Evolutionary conservation across 2,113 vertebrate genomes (phyloP).

Genomic region (Chinchilla lanigera): DNA sequence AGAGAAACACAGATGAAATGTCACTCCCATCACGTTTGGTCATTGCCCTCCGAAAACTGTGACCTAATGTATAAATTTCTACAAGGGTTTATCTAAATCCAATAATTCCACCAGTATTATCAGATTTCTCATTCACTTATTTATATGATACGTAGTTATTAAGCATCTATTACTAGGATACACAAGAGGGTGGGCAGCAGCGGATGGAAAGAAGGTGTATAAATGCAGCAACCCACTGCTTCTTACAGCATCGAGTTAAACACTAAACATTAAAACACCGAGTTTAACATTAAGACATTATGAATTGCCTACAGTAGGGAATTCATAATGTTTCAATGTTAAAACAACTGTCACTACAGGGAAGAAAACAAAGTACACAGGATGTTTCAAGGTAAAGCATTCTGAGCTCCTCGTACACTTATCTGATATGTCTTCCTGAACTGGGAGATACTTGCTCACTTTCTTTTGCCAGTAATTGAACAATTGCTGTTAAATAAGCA

Average conservation of each 20-base stretch:
- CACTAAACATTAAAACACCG: background rate
- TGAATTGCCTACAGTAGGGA: background rate
- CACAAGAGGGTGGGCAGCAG: background rate
- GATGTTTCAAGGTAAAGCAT: background rate
- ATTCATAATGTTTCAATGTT: background rate
- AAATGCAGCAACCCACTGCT: background rate
- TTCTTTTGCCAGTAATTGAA: constrained; percentile 15
- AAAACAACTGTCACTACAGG: background rate
- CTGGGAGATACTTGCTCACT: background rate
- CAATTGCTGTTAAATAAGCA: background rate
- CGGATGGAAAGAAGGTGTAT: background rate
- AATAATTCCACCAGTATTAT: background rate
- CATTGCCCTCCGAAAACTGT: background rate
- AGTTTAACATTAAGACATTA: no score
- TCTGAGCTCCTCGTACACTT: background rate
- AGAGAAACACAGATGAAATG: constrained; percentile 28
- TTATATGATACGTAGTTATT: background rate
- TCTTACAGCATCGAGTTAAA: background rate
- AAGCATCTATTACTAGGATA: background rate
- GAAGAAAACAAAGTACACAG: background rate
- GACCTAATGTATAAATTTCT: background rate
- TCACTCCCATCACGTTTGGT: background rate
- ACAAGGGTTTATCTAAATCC: background rate
- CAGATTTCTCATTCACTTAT: background rate
- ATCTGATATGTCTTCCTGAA: background rate